phyloP scores from a whole-genome alignment of 2,888 invertebrate species.

The Himalopsyche anomala region DNA sequence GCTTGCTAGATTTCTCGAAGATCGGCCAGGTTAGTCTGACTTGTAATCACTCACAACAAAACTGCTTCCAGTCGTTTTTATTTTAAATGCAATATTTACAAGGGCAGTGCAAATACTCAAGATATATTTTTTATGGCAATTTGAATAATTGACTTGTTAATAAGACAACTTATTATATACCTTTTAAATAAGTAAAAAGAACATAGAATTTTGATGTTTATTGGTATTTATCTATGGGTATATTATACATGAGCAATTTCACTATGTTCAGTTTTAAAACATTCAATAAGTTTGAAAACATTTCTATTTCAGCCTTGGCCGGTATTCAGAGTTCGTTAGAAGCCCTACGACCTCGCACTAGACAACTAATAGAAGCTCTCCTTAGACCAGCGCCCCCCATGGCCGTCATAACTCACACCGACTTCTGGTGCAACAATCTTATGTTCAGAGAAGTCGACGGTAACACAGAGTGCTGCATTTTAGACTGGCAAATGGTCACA shows the following conservation, averaged over 20 bases:
- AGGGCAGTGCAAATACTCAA: no score
- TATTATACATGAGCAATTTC: no score
- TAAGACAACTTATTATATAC: no score
- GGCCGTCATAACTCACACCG: slow-evolving; percentile 87
- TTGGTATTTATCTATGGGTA: no score
- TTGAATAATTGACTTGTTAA: no score
- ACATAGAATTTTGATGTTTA: no score
- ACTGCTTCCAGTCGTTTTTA: no score
- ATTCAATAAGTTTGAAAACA: slow-evolving; percentile 67
- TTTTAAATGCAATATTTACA: no score
- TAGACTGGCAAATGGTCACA: slow-evolving; percentile 92
- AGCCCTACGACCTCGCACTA: slow-evolving; percentile 82
- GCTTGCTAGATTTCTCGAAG: slow-evolving; percentile 83
- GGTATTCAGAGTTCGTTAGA: slow-evolving; percentile 78
- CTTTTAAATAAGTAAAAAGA: no score
- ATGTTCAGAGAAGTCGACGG: slow-evolving; percentile 79
- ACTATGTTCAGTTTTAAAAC: no score
- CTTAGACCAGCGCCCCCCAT: slow-evolving; percentile 84
- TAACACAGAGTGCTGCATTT: slow-evolving; percentile 80
- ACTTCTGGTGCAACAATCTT: slow-evolving; percentile 90
- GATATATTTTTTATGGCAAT: no score
- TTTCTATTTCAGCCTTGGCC: slow-evolving; percentile 66
- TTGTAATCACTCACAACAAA: slow-evolving; percentile 65
- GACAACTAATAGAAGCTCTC: slow-evolving; percentile 83
- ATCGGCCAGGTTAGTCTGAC: slow-evolving; percentile 80